Base-by-base conservation (phyloP, 2,888 invertebrate genomes). In the Tenthredo scrophulariae region DNA sequence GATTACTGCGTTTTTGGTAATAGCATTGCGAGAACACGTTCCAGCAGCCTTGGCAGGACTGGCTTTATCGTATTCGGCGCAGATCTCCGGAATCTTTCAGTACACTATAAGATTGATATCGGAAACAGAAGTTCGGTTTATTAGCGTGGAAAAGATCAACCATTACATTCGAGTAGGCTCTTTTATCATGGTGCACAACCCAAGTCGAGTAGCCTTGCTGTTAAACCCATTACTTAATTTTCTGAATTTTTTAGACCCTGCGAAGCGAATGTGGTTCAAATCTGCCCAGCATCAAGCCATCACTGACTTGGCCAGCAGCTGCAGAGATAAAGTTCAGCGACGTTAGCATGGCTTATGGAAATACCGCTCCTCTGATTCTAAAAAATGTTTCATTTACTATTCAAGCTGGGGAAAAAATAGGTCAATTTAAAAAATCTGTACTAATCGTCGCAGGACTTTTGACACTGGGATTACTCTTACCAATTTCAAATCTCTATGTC, bases 11-110 rank as follows among this genome's bases (percentile, higher is more conserved):
- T 88, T 94, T 15, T 91, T 95, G 22, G 93, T 95, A 15, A 93
- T 95, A 33, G 88, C 93, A 7, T 91, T 95, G 0, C 93, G 92
- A 85, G 93, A 93, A 22, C 88, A 91, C 58, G 92, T 94, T 85
- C 90, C 93, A 5, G 94, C 95, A 0, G 94, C 95, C 1, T 93
- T 95, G 85, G 95, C 95, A 26, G 96, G 96, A 13, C 93, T 96
- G 86, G 96, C 96, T 1, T 91, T 96, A 86, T 94, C 95, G 0
- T 95, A 95, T 88, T 94, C 95, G 33, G 93, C 95, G 13, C 94
- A 96, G 93, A 94, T 95, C 88, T 94, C 94, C 54, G 95, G 95
- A n/a, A 93, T 95, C 40, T 94, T 95, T 88, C 95, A 95, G 90
- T 95, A 94, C 86, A 94, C 95, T 1, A 93, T 94, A 13, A 91